Evolutionary conservation across 2,113 vertebrate genomes (phyloP), one percentile per base, ranked within the genome.

Genomic region (Laticauda laticaudata): DNA sequence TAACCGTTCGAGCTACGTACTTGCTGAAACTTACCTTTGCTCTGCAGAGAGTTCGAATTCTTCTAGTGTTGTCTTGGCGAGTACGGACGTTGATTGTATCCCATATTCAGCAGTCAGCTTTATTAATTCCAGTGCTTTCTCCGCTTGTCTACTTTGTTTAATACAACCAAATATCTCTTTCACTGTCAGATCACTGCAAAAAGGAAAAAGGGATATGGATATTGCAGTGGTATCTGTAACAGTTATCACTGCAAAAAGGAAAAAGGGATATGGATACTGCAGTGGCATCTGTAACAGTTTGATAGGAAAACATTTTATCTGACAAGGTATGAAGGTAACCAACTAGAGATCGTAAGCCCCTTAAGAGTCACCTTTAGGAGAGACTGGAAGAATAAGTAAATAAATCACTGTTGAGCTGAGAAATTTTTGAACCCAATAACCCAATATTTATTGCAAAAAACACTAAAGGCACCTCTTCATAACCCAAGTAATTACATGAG

Each of bases 61-160:
- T 29, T 97, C 39, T 92, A 94, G 95, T 0, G 92, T 94, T 90
- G 94, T 97, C 92, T 95, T 95, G 4, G 97, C 96, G 21, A 99
- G 98, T 11, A 1, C 90, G 1, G 98, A 94, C 1, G 97, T 98
- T 0, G 94, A 14, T 1, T 97, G 96, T 39, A 99, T 96, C 87
- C 97, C 98, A 10, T 99, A 98, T 91, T 97, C 91, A 0, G 97
- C 97, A 0, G 98, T 98, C 94, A 99, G 94, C 97, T 98, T 98
- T 5, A 99, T 97, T 85, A 99, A 93, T 92, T 98, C 97, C 59
- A 99, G 94, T 0, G 98, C 99, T 94, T 96, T 97, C 8, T 96
- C 93, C 0, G 98, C 69, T 7, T 92, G 95, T 0, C 86, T 95
- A 1, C 91, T 94, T 81, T 91, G 93, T 93, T 95, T 96, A 4